Percentiles rank a stretch among this genome's conserved stretches.
These are phyloP conservation scores for Xestia xanthographa DNA, from an alignment of 2,888 invertebrate genomes.

Conservation along the genomic window DNA sequence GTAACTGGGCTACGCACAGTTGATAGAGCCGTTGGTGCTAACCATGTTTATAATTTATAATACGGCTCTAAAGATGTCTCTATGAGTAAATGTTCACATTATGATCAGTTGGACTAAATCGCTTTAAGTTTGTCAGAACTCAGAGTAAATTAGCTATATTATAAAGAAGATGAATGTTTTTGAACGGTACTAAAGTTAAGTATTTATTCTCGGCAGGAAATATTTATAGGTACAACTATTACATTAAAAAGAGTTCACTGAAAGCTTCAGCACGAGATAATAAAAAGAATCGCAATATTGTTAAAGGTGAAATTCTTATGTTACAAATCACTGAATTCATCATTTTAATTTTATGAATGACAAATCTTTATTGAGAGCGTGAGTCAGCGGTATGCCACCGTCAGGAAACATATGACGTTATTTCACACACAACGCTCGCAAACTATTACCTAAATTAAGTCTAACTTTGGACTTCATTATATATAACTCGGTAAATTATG, in stretches of 20 bases:
- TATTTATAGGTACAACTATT: slow-evolving; percentile 15
- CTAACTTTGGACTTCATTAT: slow-evolving; percentile 68
- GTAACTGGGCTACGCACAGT: slow-evolving; percentile 26
- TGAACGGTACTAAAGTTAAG: slow-evolving; percentile 10
- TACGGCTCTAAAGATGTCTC: slow-evolving; percentile 30
- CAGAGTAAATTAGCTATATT: slow-evolving; percentile 12
- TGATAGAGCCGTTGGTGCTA: slow-evolving; percentile 35
- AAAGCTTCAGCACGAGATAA: slow-evolving; percentile 10
- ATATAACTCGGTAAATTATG: slow-evolving; percentile 72
- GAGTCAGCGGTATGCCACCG: slow-evolving; percentile 80
- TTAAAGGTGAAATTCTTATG: slow-evolving; percentile 57
- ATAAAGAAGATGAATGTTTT: slow-evolving; percentile 13
- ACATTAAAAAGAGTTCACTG: background rate
- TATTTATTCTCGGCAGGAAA: slow-evolving; percentile 14
- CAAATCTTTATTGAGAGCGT: slow-evolving; percentile 80
- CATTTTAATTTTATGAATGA: slow-evolving; percentile 83
- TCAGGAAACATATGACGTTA: slow-evolving; percentile 76
- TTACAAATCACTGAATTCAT: slow-evolving; percentile 72
- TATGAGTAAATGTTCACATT: slow-evolving; percentile 36
- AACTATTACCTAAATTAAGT: slow-evolving; percentile 64
- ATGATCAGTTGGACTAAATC: slow-evolving; percentile 21
- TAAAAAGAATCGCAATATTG: slow-evolving; percentile 32
- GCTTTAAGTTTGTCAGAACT: slow-evolving; percentile 14
- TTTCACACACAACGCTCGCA: slow-evolving; percentile 40
- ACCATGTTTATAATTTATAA: slow-evolving; percentile 44